A percentile compares a stretch with the other conserved stretches of the same genome.
phyloP scores from a whole-genome alignment of 2,113 vertebrate species.

The Mastomys natalensis region DNA sequence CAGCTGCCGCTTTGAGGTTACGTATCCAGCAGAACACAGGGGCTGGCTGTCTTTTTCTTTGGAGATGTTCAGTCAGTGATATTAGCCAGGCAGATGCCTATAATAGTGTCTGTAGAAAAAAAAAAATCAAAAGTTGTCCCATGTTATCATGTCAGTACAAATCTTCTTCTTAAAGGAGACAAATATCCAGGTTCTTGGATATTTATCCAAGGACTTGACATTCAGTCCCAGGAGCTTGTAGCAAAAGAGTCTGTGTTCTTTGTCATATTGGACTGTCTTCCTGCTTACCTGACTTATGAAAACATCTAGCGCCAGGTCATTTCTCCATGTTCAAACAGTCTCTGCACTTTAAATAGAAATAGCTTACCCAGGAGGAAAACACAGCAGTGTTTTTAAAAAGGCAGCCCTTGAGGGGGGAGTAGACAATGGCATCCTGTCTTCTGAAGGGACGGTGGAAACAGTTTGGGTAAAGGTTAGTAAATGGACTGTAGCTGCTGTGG shows the following conservation, averaged over 20 bases:
- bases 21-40: not conserved
- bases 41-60: not conserved
- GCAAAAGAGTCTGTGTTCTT: not conserved
- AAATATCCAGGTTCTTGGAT: not conserved
- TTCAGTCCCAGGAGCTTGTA: not conserved
- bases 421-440: not conserved
- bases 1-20: not conserved
- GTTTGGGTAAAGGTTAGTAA: not conserved
- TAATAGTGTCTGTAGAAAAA: not conserved
- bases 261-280: not conserved
- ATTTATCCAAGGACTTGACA: not conserved
- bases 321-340: not conserved
- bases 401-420: not conserved
- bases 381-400: not conserved
- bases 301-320: not conserved
- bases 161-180: not conserved
- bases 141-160: not conserved
- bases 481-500: too few species aligned
- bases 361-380: conserved; percentile 1
- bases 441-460: not conserved
- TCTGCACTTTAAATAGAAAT: conserved; percentile 20
- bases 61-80: conserved; percentile 23
- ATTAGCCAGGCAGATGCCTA: not conserved
- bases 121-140: not conserved
- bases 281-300: not conserved